Conservation (phyloP, 30 jellyfish, hydroid and myxozoan genomes). For the Phacellophora camtschatica region DNA sequence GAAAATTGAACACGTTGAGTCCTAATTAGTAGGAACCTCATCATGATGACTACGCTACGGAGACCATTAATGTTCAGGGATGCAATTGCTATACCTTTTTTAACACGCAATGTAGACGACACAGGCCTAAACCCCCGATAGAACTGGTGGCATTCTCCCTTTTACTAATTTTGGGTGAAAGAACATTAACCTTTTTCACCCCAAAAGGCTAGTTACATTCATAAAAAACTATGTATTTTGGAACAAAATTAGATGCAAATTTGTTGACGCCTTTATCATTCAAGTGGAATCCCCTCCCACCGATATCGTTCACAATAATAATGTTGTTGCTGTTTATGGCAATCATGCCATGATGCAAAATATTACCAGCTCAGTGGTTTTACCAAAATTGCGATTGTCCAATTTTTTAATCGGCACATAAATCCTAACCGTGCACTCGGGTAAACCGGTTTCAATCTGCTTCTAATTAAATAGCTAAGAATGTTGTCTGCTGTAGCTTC, state of each 20-base stretch:
- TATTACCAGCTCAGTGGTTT: neutral
- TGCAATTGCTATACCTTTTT: neutral
- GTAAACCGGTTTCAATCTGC: neutral
- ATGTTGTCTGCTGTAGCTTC: too few species aligned
- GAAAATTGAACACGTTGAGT: neutral
- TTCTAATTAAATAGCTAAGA: too few species aligned
- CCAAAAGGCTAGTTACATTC: neutral
- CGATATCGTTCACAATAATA: neutral
- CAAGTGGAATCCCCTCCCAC: neutral
- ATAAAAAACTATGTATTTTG: neutral
- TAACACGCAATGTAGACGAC: neutral
- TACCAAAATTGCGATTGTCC: neutral
- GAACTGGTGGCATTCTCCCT: neutral
- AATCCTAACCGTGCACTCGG: neutral
- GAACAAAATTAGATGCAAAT: neutral
- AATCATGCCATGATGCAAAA: too few species aligned
- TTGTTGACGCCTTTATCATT: neutral
- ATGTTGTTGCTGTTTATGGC: neutral
- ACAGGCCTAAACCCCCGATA: too few species aligned
- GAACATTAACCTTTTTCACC: neutral
- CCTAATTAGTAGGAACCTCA: neutral
- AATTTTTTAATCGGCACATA: neutral
- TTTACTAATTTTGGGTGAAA: neutral
- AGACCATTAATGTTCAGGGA: neutral
- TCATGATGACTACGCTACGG: neutral